These are phyloP conservation scores for Aradus depressus DNA, from an alignment of 2,888 invertebrate species.

Conservation along the genomic window DNA sequence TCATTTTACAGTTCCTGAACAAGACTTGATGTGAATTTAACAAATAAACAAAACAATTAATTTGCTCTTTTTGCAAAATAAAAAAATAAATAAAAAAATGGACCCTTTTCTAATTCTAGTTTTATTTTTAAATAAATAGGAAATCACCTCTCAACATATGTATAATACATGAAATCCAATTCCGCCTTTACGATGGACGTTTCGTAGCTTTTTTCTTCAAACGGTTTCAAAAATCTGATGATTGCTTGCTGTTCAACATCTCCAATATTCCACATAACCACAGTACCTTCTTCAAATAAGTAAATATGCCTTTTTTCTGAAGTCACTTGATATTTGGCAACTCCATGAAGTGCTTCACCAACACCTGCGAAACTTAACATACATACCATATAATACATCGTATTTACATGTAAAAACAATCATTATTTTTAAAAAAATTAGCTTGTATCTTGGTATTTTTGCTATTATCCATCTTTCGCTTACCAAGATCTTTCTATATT, in stretches of 20 bases:
- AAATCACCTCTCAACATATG: conserved; percentile 43
- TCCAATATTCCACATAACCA: conserved; percentile 83
- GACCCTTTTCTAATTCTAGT: background rate
- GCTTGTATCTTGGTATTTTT: too few relatives aligned
- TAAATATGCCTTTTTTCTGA: conserved; percentile 72
- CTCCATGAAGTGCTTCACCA: conserved; percentile 64
- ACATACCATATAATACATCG: too few relatives aligned
- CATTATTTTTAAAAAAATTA: too few relatives aligned
- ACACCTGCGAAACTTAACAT: conserved; percentile 36
- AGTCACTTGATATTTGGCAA: conserved; percentile 71
- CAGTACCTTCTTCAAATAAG: conserved; percentile 81
- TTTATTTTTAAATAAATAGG: too few relatives aligned
- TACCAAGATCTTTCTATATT: too few relatives aligned
- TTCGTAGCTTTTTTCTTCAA: conserved; percentile 59
- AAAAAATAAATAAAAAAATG: background rate
- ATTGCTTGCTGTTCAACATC: conserved; percentile 69
- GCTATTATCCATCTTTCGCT: too few relatives aligned
- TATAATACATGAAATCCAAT: conserved; percentile 73
- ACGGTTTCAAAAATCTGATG: conserved; percentile 56
- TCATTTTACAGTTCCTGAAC: too few relatives aligned
- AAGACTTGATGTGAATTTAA: too few relatives aligned
- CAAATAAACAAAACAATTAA: too few relatives aligned
- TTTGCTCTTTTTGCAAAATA: too few relatives aligned
- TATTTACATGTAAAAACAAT: too few relatives aligned
- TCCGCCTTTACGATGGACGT: conserved; percentile 58